Percentiles rank a stretch among this genome's conserved stretches.
Conservation (phyloP, 2,797 vertebrate species). For the Clarias laeviceps region DNA sequence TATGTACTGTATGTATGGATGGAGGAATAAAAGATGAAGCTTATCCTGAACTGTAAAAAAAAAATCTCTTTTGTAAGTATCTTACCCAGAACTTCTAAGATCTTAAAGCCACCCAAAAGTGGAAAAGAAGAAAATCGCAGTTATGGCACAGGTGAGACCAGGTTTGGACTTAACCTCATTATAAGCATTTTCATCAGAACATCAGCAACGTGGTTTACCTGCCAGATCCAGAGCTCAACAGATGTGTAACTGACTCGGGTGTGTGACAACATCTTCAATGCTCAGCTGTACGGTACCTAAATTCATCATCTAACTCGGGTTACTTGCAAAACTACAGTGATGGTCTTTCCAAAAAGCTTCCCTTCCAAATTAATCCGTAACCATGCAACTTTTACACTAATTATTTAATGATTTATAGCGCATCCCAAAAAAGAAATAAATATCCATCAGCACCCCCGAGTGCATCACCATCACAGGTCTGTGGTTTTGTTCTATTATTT, state of each 20-base stretch:
- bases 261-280: background rate
- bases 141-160: background rate
- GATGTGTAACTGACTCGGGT: background rate
- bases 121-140: background rate
- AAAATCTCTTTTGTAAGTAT: background rate
- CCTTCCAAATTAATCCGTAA: background rate
- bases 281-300: background rate
- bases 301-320: background rate
- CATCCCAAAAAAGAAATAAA: background rate
- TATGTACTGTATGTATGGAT: too few relatives aligned
- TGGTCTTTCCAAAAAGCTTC: background rate
- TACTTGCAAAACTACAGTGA: background rate
- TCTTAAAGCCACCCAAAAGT: background rate
- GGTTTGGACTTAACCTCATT: background rate
- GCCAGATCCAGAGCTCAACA: background rate
- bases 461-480: background rate
- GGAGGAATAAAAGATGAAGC: background rate
- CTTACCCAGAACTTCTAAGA: background rate
- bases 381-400: background rate
- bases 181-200: background rate
- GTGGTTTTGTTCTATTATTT: constrained; percentile 24
- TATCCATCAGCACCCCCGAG: background rate
- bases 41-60: background rate
- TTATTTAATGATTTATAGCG: background rate
- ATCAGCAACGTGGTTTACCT: background rate